These are phyloP conservation scores for Trachemys scripta DNA, from an alignment of 2,113 vertebrate genomes.

Conservation along the genomic window DNA sequence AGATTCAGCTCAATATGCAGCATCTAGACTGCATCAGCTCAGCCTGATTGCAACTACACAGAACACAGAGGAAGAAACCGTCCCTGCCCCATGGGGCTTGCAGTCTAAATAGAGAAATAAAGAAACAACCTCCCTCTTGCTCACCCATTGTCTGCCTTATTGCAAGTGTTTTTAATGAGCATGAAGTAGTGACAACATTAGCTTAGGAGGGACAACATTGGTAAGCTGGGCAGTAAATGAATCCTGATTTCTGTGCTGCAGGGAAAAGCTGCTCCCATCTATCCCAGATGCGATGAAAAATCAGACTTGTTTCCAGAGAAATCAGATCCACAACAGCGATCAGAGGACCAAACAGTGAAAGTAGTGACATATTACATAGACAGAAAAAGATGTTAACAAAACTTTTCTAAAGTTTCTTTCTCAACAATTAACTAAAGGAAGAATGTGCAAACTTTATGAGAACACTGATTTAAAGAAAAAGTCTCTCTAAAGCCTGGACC, in stretches of 20 bases:
- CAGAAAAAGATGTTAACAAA: not conserved
- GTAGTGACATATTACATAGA: accelerated
- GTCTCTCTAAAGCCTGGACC: not conserved
- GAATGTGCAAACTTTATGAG: not conserved
- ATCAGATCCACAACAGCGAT: not conserved
- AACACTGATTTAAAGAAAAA: not conserved
- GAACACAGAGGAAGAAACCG: not conserved
- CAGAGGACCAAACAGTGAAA: slow-evolving; percentile 5
- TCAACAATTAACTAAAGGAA: slow-evolving; percentile 5
- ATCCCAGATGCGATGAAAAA: not conserved
- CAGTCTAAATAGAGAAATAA: not conserved
- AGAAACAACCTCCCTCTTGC: not conserved
- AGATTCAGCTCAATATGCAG: not conserved
- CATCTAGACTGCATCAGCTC: not conserved
- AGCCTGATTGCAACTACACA: not conserved
- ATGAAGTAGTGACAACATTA: not conserved
- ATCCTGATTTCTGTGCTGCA: not conserved
- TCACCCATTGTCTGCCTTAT: not conserved
- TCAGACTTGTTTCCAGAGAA: not conserved
- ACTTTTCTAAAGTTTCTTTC: slow-evolving; percentile 35
- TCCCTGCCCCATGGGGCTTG: not conserved
- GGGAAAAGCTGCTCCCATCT: not conserved
- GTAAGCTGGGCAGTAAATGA: not conserved
- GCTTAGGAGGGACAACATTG: not conserved
- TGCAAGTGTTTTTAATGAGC: not conserved